Conservation (phyloP, 2,797 vertebrate species). For the Margarornis squamiger region DNA sequence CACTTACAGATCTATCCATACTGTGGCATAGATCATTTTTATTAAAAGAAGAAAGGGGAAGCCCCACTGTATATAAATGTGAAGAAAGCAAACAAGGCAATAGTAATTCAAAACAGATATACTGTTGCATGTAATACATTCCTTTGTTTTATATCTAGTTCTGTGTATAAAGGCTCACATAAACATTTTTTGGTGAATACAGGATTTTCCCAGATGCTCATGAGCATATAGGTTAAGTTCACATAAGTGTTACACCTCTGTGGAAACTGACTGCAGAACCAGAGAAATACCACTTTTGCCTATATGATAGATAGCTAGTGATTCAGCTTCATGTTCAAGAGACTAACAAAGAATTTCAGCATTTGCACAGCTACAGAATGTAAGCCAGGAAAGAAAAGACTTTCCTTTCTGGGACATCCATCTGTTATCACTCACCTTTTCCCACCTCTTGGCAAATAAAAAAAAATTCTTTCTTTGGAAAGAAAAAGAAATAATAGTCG, state of each 20-base stretch:
- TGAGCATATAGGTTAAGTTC: neutral
- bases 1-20: neutral
- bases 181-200: neutral
- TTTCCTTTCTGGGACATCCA: neutral
- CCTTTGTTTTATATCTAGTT: neutral
- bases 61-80: neutral
- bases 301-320: conserved; percentile 1
- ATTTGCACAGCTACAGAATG: conserved; percentile 40
- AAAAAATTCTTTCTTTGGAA: neutral
- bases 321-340: conserved; percentile 32
- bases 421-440: conserved; percentile 15
- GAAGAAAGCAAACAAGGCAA: neutral
- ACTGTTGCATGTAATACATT: neutral
- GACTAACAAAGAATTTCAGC: conserved; percentile 45
- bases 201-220: neutral
- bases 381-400: neutral
- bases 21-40: neutral
- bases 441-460: neutral
- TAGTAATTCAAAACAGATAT: neutral
- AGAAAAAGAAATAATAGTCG: conserved; percentile 1
- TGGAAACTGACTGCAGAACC: conserved; percentile 17
- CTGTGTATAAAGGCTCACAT: neutral
- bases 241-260: neutral
- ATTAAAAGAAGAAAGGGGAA: neutral
- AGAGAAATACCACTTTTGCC: conserved; percentile 19